Evolutionary conservation across 2,113 vertebrate species (phyloP), one percentile per base, ranked within the genome.

Genomic region (Hemichromis elongatus): DNA sequence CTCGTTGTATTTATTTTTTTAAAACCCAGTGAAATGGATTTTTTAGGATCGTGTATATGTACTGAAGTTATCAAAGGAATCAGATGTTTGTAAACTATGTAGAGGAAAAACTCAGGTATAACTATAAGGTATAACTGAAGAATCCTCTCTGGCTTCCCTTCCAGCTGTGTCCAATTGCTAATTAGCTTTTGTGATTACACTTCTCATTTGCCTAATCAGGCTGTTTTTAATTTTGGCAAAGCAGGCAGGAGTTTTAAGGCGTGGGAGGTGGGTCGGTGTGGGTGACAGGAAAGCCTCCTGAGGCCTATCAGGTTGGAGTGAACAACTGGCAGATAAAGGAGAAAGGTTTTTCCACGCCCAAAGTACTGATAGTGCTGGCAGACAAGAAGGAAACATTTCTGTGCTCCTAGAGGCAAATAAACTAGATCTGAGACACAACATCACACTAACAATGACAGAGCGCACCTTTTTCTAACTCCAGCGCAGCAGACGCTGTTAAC

Each of bases 201-300:
- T 33, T 30, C 63, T 88, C 80, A 61, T 93, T 91, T 87, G 54
- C 35, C 77, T 89, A 89, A 91, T 92, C 81, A 87, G 83, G 78
- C 21, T 66, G 56, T 77, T 79, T 85, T 61, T 75, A 61, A 82
- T 85, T 73, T 80, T 21, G 5, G 16, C 5, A 5, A 28, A 70
- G 70, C 9, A 5, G 21, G 21, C 77, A 56, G 52, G 77, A 79
- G 28, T 21, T 55, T 10, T 37, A 50, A 24, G 14, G 42, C 2
- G 30, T 4, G 9, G 13, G 40, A 30, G 26, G 50, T 16, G 47
- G 42, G 33, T n/a, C 30, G 56, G 28, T 57, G 35, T 50, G 14
- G 35, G 57, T 55, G 47, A 82, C 63, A 78, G 33, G 77, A 54
- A 33, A 75, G 59, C 50, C 35, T 63, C 53, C 79, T 26, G 70